phyloP scores from a whole-genome alignment of 1,140 invertebrate genomes.

The Tetramorium alpestre region DNA sequence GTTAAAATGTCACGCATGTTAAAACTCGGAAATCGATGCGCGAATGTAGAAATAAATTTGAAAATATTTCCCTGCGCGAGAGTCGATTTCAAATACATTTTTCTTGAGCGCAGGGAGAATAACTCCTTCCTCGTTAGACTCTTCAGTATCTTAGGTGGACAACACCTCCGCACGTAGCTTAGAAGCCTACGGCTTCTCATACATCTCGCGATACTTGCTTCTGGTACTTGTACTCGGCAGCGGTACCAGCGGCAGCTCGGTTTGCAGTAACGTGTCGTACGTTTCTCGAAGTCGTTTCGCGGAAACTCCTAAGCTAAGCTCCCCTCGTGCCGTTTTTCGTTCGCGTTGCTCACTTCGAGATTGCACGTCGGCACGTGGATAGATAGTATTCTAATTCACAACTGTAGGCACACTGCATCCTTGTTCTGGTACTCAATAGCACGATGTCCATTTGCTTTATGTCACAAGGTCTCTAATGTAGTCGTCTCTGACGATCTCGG shows the following conservation, averaged over 20 bases:
- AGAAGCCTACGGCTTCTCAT: conserved; percentile 46
- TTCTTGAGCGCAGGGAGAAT: neutral
- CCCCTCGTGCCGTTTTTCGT: conserved; percentile 21
- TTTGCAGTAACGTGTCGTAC: conserved; percentile 62
- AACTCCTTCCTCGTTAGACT: neutral
- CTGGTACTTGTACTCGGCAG: conserved; percentile 47
- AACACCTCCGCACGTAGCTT: conserved; percentile 28
- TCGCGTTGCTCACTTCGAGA: conserved; percentile 70
- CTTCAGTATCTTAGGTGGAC: neutral
- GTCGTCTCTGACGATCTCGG: conserved; percentile 72
- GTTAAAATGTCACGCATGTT: neutral
- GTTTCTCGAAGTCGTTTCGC: conserved; percentile 65
- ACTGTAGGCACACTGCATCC: conserved; percentile 35
- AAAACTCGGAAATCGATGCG: neutral
- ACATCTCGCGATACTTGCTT: conserved; percentile 56
- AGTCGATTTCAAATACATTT: neutral
- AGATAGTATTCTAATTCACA: conserved; percentile 78
- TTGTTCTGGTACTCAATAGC: conserved; percentile 70
- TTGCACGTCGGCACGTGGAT: conserved; percentile 75
- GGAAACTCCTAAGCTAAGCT: conserved; percentile 31
- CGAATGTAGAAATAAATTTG: neutral
- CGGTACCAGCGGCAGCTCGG: conserved; percentile 59
- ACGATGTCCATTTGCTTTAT: conserved; percentile 25
- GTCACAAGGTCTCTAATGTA: conserved; percentile 76
- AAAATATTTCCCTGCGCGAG: neutral